These are phyloP conservation scores for Aurelia sp. DNA, from an alignment of 30 jellyfish, hydroid and myxozoan species.

Conservation along the genomic window DNA sequence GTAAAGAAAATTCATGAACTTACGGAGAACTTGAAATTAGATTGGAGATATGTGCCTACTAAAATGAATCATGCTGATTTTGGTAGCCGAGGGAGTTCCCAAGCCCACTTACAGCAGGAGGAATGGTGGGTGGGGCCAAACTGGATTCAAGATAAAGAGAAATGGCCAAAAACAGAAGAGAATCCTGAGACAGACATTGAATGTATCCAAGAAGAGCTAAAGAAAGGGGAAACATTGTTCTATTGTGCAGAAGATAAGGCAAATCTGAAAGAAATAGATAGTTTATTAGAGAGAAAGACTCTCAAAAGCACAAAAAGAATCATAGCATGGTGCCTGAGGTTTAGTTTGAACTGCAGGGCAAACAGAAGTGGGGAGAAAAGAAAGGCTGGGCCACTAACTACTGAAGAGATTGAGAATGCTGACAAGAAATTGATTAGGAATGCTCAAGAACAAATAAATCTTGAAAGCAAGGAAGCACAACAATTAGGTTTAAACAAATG, in stretches of 20 bases:
- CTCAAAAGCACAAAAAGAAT: too few relatives aligned
- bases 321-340: too few relatives aligned
- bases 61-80: conserved; percentile 2
- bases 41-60: conserved; percentile 16
- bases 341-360: too few relatives aligned
- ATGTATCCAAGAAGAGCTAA: background rate
- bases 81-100: conserved; percentile 1
- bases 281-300: background rate
- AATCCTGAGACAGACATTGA: background rate
- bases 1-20: conserved; percentile 20
- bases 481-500: conserved; percentile 19
- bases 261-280: background rate
- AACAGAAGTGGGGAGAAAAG: background rate
- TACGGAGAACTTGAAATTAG: background rate
- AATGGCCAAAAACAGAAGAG: background rate
- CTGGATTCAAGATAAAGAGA: background rate
- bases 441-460: background rate
- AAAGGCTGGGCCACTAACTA: conserved; percentile 8
- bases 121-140: background rate
- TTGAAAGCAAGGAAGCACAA: conserved; percentile 37
- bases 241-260: background rate
- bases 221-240: background rate
- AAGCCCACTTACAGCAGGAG: background rate
- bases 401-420: conserved; percentile 5
- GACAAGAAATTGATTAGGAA: background rate